Base-by-base conservation (phyloP, 2,888 invertebrate species). In the Diploptera punctata region DNA sequence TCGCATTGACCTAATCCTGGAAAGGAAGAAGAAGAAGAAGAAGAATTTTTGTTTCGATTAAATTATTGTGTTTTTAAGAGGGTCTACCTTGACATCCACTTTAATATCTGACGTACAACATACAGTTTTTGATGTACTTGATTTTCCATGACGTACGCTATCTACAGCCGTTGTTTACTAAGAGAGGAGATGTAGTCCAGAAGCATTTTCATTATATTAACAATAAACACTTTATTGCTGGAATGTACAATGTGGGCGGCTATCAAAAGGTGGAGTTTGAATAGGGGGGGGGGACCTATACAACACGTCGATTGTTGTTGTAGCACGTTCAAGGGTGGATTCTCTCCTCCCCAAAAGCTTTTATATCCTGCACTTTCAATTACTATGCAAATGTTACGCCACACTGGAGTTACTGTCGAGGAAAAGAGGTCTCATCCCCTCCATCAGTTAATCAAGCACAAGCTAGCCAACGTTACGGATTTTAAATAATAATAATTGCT, bases 281-380 rank as follows among this genome's bases (percentile, higher is more conserved):
- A n/a, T n/a, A n/a, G n/a, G n/a, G n/a, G 5, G 13, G 19, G 52
- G 52, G 24, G 33, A 33, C 33, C 33, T 33, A 60, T 10, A 60
- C 60, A 60, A 62, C 19, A 62, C 62, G 43, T 43, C 43, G 62
- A 62, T 62, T 62, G 62, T 62, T 43, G 62, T 62, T 60, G 3
- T 18, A 18, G 16, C 29, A 3, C 4, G n/a, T 49, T 5, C 4
- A n/a, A 5, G 49, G 4, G 33, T 7, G 33, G 52, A 24, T 7
- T 3, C 1, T 3, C 24, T 24, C 38, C 24, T 43, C 43, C 38
- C 43, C 21, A 16, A n/a, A n/a, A 19, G 62, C 43, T 62, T 62
- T 62, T 62, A 62, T 24, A 62, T 62, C 62, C 38, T 24, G 21
- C 19, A 62, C 43, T 62, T 62, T 62, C 62, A 62, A 62, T 62